Base-by-base conservation (phyloP, 2,113 vertebrate genomes). In the Aegithalos caudatus region DNA sequence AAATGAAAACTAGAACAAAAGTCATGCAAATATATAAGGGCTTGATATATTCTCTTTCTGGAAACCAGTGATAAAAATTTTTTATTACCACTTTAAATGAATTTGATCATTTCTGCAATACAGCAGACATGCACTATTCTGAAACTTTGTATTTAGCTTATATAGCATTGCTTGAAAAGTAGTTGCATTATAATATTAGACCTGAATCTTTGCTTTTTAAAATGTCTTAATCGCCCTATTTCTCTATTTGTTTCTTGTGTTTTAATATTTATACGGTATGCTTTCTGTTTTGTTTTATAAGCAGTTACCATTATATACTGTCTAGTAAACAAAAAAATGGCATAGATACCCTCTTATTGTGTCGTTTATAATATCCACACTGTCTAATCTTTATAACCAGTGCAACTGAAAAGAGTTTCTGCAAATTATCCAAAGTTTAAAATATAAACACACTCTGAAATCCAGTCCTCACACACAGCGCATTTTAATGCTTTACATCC, bases 1-100 rank as follows among this genome's bases (percentile, higher is more conserved):
- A 69, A 47, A 76, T 54, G 88, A 92, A 94, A 91, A 12, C 22
- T 61, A 80, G 65, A 96, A 64, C 28, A 92, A 62, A 96, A 91
- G 25, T 95, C 61, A 90, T 73, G 45, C 7, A 90, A 94, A 88
- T 87, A 93, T 61, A 84, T 77, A 86, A 85, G 87, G 27, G 33
- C 12, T 77, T 81, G 14, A 57, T 31, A 45, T 47, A 87, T 40
- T 95, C 18, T 71, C 12, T 78, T 92, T 70, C 60, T 60, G 61
- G 90, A 88, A 96, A 78, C 23, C 44, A 87, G 44, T 33, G 29
- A 33, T 82, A 95, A 92, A 19, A 11, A 74, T 58, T 79, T 95
- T 95, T 93, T 94, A 90, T 33, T 92, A 54, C 20, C 28, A 92
- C 28, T 91, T 88, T 57, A 92, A 93, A 77, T 72, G 54, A 89